Conservation (phyloP, 2,888 invertebrate species). For the Lobophora halterata region DNA sequence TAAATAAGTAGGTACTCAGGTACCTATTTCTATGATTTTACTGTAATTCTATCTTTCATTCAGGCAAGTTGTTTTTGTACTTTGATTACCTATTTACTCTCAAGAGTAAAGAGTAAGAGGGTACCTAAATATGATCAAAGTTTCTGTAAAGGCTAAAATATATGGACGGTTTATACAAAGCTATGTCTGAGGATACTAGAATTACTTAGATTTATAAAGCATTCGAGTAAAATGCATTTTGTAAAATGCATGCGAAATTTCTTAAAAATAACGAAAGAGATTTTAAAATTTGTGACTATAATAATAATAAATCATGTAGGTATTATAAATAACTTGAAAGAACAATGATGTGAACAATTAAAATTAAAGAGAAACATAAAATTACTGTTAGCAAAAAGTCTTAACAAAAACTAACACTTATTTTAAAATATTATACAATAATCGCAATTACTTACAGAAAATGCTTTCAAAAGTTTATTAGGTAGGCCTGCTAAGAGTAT, state of each 20-base stretch:
- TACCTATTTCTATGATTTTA: no score
- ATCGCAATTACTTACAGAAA: no score
- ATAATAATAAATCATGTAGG: no score
- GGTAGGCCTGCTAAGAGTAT: no score
- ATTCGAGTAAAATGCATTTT: conserved; percentile 47
- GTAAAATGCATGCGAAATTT: conserved; percentile 50
- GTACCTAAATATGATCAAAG: no score
- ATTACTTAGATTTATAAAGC: no score
- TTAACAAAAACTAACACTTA: conserved; percentile 7
- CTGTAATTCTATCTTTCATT: no score
- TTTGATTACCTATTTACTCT: no score
- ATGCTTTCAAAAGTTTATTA: no score
- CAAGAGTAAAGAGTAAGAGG: no score
- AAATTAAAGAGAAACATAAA: conserved; percentile 5
- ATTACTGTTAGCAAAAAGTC: conserved; percentile 4
- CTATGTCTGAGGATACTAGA: conserved; percentile 30
- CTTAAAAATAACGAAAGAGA: conserved; percentile 36
- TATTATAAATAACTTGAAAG: conserved; percentile 16
- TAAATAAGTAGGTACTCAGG: no score
- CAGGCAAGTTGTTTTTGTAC: no score
- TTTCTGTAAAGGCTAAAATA: conserved; percentile 6
- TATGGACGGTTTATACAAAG: conserved; percentile 59
- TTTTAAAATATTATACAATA: conserved; percentile 7
- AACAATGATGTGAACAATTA: conserved; percentile 1
- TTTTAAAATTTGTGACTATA: conserved; percentile 42